A percentile compares a stretch with the other conserved stretches of the same genome.
Conservation (phyloP, 2,888 invertebrate genomes). For the Euplagia quadripunctaria region DNA sequence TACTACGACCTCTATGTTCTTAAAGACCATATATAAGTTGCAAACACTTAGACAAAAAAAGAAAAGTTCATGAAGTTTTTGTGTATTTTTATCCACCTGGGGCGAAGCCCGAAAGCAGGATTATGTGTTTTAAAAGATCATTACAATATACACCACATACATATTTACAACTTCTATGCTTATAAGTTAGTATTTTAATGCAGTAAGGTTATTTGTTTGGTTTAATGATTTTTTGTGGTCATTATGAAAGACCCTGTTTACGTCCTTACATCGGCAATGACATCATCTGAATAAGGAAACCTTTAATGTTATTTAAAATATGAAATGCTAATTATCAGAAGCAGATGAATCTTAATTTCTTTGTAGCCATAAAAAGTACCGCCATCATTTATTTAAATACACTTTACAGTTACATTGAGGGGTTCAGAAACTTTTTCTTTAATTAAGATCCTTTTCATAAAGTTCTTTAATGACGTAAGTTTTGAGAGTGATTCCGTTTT, state of each 20-base stretch:
- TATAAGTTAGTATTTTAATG: background rate
- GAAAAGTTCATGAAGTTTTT: too few species aligned
- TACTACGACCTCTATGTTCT: too few species aligned
- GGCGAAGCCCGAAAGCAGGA: too few species aligned
- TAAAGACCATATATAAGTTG: too few species aligned
- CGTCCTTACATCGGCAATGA: background rate
- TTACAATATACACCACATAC: too few species aligned
- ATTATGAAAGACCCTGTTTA: background rate
- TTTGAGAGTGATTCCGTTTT: conserved; percentile 50
- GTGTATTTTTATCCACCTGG: too few species aligned
- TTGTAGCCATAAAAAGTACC: conserved; percentile 38
- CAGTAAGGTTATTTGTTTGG: background rate
- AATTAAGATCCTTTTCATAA: conserved; percentile 68
- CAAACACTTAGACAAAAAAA: too few species aligned
- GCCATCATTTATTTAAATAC: conserved; percentile 49
- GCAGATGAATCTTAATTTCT: conserved; percentile 28
- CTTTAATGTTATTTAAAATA: too few species aligned
- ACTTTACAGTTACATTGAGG: conserved; percentile 43
- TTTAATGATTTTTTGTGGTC: background rate
- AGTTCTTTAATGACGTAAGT: conserved; percentile 64
- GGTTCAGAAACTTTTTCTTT: conserved; percentile 57
- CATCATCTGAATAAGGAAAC: too few species aligned
- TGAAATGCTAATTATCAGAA: background rate
- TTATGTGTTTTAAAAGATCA: too few species aligned
- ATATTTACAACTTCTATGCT: too few species aligned